Evolutionary conservation across 2,888 invertebrate genomes (phyloP), one percentile per base, ranked within the genome.

Genomic region (Platycheirus albimanus): DNA sequence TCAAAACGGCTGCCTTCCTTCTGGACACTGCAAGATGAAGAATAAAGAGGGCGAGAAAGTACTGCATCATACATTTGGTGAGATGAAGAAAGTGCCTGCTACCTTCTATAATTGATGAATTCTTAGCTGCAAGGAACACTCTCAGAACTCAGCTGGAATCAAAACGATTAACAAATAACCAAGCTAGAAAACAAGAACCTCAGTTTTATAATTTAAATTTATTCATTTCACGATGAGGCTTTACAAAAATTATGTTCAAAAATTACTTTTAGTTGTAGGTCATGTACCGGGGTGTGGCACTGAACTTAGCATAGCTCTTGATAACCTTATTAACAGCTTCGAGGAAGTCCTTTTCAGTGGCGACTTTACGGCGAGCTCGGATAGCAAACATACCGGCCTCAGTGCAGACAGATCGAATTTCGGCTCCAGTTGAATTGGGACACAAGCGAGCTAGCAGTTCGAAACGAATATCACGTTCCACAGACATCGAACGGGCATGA

Each of bases 381-480:
- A 99, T 99, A 0, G 99, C 99, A 92, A 99, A 99, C 99, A 99
- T 99, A 11, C 99, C 99, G 41, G 99, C 99, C 90, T 99, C 99
- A 0, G 99, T 99, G 90, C 99, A 99, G 1, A 99, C 99, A 28
- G 98, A 98, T 86, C 99, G 88, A 85, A 96, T 96, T 90, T 96
- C 96, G 64, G 96, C 96, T 0, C 96, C 99, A 11, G 99, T 99
- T 75, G 98, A 98, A 90, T 99, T 99, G 0, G 99, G 99, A 88
- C 99, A 99, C 17, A 99, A 93, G 84, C 99, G 93, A 0, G 99
- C 99, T 67, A 99, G 92, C 85, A 99, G 92, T 89, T 99, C 99
- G 90, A 99, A 99, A 87, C 99, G 94, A 87, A 99, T 99, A 89
- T 99, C 99, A 66, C 99, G 93, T 90, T 99, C 99, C 0, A 99